Conservation (phyloP, 2,797 vertebrate genomes). For the Macropodus opercularis region DNA sequence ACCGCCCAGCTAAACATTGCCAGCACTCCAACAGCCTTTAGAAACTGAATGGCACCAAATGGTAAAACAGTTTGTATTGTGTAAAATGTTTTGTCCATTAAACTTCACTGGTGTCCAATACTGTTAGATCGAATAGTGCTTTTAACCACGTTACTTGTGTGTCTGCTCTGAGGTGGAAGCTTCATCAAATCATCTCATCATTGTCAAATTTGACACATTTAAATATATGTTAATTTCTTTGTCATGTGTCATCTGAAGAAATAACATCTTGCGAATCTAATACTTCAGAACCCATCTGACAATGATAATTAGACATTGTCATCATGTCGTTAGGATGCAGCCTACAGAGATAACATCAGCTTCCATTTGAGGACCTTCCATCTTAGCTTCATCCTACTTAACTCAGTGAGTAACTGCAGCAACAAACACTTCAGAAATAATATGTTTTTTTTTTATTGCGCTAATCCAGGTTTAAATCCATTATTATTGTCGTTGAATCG, state of each 20-base stretch:
- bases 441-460: conserved; percentile 1
- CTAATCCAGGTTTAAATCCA: conserved; percentile 59
- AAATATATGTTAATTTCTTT: no score
- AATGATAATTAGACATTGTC: conserved; percentile 37
- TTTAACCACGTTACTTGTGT: no score
- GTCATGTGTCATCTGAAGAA: no score
- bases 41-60: conserved; percentile 45
- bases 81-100: no score
- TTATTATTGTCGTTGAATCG: conserved; percentile 34
- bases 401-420: conserved; percentile 22
- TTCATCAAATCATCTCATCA: no score
- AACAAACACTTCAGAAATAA: conserved; percentile 37
- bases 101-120: neutral
- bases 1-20: conserved; percentile 35
- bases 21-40: conserved; percentile 44
- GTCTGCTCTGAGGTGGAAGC: no score
- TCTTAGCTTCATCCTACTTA: conserved; percentile 30
- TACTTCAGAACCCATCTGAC: conserved; percentile 39
- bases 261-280: conserved; percentile 20
- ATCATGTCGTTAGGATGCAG: conserved; percentile 39
- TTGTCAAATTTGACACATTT: no score
- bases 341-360: conserved; percentile 16
- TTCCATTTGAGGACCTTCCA: neutral
- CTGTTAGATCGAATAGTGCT: neutral
- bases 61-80: conserved; percentile 18